Evolutionary conservation across 2,797 vertebrate genomes (phyloP).

Genomic region (Betta splendens): DNA sequence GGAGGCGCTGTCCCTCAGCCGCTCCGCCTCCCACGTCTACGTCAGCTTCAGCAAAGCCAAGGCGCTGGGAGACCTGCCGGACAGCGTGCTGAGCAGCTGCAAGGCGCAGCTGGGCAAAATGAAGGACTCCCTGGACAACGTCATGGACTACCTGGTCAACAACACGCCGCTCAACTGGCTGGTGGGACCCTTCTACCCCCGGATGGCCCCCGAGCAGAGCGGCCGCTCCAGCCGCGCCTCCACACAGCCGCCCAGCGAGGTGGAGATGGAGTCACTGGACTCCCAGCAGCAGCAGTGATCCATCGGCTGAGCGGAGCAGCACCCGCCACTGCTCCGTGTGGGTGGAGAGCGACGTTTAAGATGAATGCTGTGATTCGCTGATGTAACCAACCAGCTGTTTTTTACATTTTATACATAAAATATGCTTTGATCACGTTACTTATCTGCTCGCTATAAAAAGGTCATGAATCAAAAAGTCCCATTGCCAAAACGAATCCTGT

Average conservation of each 20-base stretch:
- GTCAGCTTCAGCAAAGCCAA: constrained; percentile 78
- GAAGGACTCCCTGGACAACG: constrained; percentile 87
- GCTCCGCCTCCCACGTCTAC: constrained; percentile 84
- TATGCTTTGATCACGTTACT: not conserved
- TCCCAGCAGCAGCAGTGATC: constrained; percentile 21
- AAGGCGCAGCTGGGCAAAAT: constrained; percentile 87
- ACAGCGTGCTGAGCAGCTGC: constrained; percentile 80
- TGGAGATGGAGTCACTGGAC: constrained; percentile 54
- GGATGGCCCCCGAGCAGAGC: constrained; percentile 28
- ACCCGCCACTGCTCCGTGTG: not conserved
- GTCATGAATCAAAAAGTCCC: not conserved
- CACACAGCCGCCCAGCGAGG: constrained; percentile 19
- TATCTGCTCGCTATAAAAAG: not conserved
- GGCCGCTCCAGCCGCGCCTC: not conserved
- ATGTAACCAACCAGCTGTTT: not conserved
- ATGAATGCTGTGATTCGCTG: not conserved
- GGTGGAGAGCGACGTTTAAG: not conserved
- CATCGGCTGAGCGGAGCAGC: not conserved
- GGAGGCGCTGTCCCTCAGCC: constrained; percentile 80
- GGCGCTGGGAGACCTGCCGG: constrained; percentile 84
- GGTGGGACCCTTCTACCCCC: constrained; percentile 95
- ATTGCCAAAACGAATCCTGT: not conserved
- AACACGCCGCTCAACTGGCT: constrained; percentile 98
- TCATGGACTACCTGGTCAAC: constrained; percentile 96
- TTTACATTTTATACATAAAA: not conserved